Conservation (phyloP, 2,888 invertebrate species). For the Choreutis nemorana region DNA sequence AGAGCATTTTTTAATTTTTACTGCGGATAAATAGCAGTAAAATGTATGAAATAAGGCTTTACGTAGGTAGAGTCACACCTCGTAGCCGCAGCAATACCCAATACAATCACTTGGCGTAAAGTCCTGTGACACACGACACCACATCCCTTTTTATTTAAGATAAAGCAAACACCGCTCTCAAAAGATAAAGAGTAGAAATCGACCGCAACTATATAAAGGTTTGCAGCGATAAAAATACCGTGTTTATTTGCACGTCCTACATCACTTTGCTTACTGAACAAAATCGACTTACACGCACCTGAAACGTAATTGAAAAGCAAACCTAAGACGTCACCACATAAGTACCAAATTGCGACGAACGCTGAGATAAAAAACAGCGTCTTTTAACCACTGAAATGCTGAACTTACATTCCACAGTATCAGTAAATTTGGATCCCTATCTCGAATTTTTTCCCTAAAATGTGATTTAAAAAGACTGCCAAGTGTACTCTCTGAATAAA, state of each 20-base stretch:
- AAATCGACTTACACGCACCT: constrained; percentile 30
- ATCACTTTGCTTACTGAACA: constrained; percentile 37
- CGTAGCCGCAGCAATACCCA: constrained; percentile 1
- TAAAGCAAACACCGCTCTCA: constrained; percentile 60
- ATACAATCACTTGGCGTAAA: constrained; percentile 28
- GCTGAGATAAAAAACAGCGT: constrained; percentile 19
- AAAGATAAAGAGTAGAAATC: constrained; percentile 63
- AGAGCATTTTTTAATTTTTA: no score
- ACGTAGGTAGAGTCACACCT: no score
- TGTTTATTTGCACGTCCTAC: constrained; percentile 67
- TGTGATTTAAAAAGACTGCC: constrained; percentile 41
- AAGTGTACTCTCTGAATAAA: constrained; percentile 7
- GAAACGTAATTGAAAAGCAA: constrained; percentile 26
- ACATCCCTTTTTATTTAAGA: constrained; percentile 52
- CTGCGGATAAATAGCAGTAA: no score
- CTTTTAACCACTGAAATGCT: constrained; percentile 23
- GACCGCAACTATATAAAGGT: constrained; percentile 66
- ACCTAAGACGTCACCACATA: constrained; percentile 26
- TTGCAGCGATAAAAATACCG: constrained; percentile 63
- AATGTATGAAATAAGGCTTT: no score
- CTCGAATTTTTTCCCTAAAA: constrained; percentile 37
- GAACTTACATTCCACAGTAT: constrained; percentile 53
- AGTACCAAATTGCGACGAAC: constrained; percentile 26
- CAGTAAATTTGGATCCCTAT: constrained; percentile 59
- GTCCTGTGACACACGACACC: constrained; percentile 36